phyloP scores from a whole-genome alignment of 2,797 vertebrate species.

The Aselliscus stoliczkanus region DNA sequence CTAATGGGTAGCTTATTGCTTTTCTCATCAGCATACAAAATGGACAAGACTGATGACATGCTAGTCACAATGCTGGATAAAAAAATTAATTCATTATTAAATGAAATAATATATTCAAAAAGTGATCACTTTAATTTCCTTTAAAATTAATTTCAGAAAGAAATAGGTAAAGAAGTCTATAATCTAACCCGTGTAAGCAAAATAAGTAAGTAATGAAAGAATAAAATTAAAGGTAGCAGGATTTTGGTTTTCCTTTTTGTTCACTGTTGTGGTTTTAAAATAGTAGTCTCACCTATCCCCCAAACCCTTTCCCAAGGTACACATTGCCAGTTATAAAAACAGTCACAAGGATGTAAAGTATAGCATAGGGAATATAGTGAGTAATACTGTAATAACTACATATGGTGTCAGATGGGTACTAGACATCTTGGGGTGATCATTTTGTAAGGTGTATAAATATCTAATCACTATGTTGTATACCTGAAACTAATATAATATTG shows the following conservation, averaged over 20 bases:
- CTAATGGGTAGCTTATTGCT: background rate
- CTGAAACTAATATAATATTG: background rate
- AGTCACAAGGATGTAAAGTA: background rate
- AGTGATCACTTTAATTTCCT: background rate
- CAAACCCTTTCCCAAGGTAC: background rate
- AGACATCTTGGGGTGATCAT: background rate
- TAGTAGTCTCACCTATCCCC: background rate
- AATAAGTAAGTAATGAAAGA: background rate
- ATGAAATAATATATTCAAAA: background rate
- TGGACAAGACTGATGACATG: background rate
- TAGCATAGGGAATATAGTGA: background rate
- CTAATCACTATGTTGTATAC: background rate
- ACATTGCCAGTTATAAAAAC: background rate
- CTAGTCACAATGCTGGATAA: background rate
- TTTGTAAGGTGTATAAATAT: background rate
- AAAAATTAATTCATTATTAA: background rate
- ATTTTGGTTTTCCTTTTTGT: background rate
- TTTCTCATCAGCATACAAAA: background rate
- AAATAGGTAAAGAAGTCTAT: background rate
- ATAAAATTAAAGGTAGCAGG: background rate
- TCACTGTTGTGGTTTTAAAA: conserved; percentile 39
- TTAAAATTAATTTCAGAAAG: background rate
- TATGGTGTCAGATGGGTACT: background rate
- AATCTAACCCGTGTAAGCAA: background rate
- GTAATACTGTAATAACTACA: background rate